phyloP scores from a whole-genome alignment of 2,797 vertebrate genomes.

The Macropus fuliginosus region DNA sequence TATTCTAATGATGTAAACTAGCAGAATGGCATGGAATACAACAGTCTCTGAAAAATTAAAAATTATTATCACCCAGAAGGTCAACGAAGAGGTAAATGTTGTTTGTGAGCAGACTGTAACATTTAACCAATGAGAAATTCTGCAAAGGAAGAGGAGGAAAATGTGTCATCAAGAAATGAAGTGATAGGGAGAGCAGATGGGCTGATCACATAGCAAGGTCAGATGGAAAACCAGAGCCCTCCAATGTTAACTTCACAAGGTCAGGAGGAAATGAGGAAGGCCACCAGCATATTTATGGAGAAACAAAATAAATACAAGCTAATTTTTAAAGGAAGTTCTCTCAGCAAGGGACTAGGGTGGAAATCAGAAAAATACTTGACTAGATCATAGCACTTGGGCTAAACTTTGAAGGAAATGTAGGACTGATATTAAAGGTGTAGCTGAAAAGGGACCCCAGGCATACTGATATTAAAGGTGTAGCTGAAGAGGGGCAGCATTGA shows the following conservation, averaged over 20 bases:
- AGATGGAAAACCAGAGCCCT: not conserved
- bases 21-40: not conserved
- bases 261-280: not conserved
- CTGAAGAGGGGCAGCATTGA: not conserved
- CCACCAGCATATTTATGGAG: not conserved
- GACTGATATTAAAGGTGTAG: not conserved
- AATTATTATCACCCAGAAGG: not conserved
- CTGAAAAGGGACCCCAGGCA: not conserved
- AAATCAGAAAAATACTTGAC: not conserved
- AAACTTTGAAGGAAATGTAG: not conserved
- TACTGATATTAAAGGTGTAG: too few relatives aligned
- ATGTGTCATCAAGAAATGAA: not conserved
- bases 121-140: not conserved
- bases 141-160: not conserved
- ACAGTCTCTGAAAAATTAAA: not conserved
- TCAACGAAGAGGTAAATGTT: not conserved
- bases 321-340: not conserved
- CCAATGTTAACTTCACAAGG: not conserved
- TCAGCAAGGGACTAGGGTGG: accelerated
- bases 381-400: not conserved
- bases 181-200: not conserved
- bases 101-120: not conserved
- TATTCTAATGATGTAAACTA: not conserved
- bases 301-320: not conserved
- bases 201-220: not conserved